These are phyloP conservation scores for Amblyopsis hoosieri DNA, from an alignment of 2,797 vertebrate species.

Conservation along the genomic window DNA sequence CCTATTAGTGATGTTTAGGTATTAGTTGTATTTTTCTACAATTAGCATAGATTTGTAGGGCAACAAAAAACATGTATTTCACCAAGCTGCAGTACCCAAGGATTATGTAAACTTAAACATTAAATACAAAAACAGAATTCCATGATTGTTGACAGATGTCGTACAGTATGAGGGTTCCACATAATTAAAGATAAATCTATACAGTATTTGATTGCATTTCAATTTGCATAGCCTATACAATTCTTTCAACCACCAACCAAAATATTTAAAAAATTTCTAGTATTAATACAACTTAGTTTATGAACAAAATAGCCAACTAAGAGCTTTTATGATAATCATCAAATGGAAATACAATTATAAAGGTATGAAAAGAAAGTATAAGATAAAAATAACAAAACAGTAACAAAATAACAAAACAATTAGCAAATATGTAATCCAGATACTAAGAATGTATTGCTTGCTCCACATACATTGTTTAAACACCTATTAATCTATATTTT, in stretches of 20 bases:
- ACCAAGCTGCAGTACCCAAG: no score
- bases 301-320: neutral
- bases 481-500: neutral
- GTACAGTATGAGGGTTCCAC: no score
- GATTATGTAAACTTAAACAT: no score
- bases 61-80: no score
- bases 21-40: no score
- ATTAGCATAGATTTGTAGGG: no score
- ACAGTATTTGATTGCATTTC: no score
- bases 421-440: neutral
- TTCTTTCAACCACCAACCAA: neutral
- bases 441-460: conserved; percentile 1
- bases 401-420: neutral
- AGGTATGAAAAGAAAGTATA: neutral
- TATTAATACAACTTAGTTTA: conserved; percentile 1
- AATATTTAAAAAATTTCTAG: neutral
- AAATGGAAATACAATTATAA: neutral
- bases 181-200: no score
- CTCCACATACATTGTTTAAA: neutral
- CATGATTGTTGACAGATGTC: no score
- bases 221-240: no score
- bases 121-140: no score
- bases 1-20: no score
- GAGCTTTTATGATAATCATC: conserved; percentile 12
- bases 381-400: neutral